phyloP scores from a whole-genome alignment of 2,888 invertebrate genomes.

The Protula sp. region DNA sequence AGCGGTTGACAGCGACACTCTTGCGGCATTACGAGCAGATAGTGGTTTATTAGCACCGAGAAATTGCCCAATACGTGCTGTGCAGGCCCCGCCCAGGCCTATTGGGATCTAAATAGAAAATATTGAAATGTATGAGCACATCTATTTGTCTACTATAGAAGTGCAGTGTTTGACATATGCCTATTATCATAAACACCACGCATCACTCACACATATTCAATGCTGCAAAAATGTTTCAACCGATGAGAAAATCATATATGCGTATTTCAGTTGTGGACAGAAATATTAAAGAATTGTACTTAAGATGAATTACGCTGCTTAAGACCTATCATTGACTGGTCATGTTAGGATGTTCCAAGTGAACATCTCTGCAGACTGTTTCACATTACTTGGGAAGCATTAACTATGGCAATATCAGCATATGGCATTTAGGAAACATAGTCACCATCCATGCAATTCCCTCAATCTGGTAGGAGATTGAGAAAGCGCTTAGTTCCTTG shows the following conservation, averaged over 20 bases:
- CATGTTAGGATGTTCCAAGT: background rate
- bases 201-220: no score
- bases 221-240: no score
- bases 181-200: no score
- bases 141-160: no score
- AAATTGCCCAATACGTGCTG: slow-evolving; percentile 27
- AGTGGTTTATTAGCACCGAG: slow-evolving; percentile 26
- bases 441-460: slow-evolving; percentile 32
- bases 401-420: background rate
- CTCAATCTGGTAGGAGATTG: slow-evolving; percentile 28
- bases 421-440: background rate
- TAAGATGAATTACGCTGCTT: background rate
- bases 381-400: no score
- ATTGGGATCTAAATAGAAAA: slow-evolving; percentile 21
- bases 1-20: slow-evolving; percentile 21
- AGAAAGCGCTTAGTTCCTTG: slow-evolving; percentile 24
- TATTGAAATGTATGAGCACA: no score
- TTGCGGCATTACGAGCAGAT: slow-evolving; percentile 19
- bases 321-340: background rate
- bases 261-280: background rate
- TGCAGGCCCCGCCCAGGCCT: slow-evolving; percentile 28
- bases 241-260: no score
- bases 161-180: no score
- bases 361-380: no score
- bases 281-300: background rate